Percentiles rank a stretch among this genome's conserved stretches.
phyloP scores from a whole-genome alignment of 2,888 invertebrate species.

The Hyppa rectilinea region DNA sequence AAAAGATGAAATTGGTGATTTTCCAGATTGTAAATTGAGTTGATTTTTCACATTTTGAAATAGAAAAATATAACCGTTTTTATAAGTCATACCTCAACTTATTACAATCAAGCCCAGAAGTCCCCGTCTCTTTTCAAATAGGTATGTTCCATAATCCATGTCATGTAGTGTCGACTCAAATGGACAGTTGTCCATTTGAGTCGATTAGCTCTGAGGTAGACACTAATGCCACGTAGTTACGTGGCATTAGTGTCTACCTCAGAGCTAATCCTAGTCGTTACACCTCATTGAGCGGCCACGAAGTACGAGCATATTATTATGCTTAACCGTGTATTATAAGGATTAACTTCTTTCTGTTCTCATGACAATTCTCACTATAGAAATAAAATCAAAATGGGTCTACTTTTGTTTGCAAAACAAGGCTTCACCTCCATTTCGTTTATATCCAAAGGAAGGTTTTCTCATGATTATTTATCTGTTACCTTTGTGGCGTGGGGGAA shows the following conservation, averaged over 20 bases:
- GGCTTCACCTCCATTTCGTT: background rate
- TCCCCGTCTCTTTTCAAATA: no score
- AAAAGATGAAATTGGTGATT: no score
- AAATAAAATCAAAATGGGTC: background rate
- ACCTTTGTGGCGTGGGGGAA: background rate
- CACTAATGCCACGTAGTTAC: constrained; percentile 57
- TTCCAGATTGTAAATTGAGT: no score
- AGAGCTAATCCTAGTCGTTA: constrained; percentile 71
- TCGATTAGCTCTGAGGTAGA: constrained; percentile 72
- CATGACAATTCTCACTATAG: background rate
- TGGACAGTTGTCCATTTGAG: no score
- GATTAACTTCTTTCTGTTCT: background rate
- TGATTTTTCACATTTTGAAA: no score
- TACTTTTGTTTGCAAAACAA: background rate
- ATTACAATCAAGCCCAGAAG: no score
- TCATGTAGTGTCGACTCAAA: constrained; percentile 53
- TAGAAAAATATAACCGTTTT: no score
- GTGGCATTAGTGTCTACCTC: constrained; percentile 67
- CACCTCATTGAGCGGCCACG: constrained; percentile 70
- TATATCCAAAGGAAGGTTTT: background rate
- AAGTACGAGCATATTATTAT: constrained; percentile 36
- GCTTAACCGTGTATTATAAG: background rate
- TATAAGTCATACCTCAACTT: no score
- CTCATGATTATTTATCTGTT: background rate
- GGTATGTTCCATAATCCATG: background rate